Base-by-base conservation (phyloP, 2,888 invertebrate species). In the Salpingus planirostris region DNA sequence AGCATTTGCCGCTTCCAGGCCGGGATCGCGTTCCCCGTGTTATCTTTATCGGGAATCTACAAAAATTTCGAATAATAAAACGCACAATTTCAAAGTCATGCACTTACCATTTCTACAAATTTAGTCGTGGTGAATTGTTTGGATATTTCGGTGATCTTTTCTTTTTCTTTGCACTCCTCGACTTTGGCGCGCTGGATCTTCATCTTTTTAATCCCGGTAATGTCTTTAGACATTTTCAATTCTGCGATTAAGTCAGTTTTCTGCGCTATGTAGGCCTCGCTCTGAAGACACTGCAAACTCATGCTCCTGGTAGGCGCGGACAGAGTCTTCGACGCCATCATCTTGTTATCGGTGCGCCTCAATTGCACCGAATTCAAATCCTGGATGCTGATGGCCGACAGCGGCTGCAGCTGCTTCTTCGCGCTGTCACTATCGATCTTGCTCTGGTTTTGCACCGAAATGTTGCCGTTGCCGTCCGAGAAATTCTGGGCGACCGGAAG, bases 1-100 rank as follows among this genome's bases (percentile, higher is more conserved):
- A 93, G 62, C 88, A 95, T 91, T 65, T 93, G 92, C 7, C 92
- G 70, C 61, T 93, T 93, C 95, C 95, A 95, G 13, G 83, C 84
- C 8, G 95, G 95, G 53, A 95, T 90, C 23, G 80, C 71, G 57
- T 87, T 88, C 1, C 93, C 93, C 4, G 86, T 80, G 29, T 80
- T 78, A 61, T 93, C 93, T 41, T 80, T 80, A 57, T 89, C 89
- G 6, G 92, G 91, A 47, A 93, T 81, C 85, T 35, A 18, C 15
- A 35, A 30, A 18, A 18, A 18, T n/a, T n/a, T n/a, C n/a, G n/a
- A n/a, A n/a, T n/a, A n/a, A 8, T 6, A 18, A 18, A 18, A 18
- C 3, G 12, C 10, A 29, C 7, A 24, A 35, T 11, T 21, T n/a
- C 28, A 28, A 14, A 21, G n/a, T 7, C 5, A n/a, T 11, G 15